Conservation (phyloP, 2,113 vertebrate genomes). For the Antechinus flavipes region DNA sequence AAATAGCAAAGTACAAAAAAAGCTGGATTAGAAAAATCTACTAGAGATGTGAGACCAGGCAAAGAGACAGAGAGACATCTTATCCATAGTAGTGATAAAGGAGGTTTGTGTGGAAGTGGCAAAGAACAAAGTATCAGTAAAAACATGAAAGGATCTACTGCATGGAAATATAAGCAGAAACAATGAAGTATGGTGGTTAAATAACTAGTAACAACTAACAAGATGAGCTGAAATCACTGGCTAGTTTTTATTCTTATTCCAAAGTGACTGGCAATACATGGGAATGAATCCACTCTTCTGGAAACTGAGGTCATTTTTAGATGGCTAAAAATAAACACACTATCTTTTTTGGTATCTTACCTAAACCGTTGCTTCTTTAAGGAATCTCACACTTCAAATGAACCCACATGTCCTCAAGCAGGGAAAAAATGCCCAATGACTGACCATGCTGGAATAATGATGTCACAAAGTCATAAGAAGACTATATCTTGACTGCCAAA, state of each 20-base stretch:
- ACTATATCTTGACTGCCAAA: background rate
- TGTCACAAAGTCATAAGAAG: background rate
- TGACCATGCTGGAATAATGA: background rate
- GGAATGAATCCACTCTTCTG: constrained; percentile 28
- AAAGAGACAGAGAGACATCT: background rate
- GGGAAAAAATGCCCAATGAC: background rate
- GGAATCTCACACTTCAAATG: constrained; percentile 26
- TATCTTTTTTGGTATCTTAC: constrained; percentile 22
- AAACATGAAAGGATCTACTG: background rate
- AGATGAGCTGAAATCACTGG: background rate
- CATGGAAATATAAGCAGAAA: background rate
- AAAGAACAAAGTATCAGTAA: background rate
- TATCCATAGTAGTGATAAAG: background rate
- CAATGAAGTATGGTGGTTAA: background rate
- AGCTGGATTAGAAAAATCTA: background rate
- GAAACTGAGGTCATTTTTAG: constrained; percentile 57
- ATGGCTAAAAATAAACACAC: constrained; percentile 7
- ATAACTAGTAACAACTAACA: background rate
- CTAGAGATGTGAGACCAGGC: background rate
- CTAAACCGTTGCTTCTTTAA: constrained; percentile 44
- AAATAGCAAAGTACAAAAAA: background rate
- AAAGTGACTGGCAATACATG: constrained; percentile 21
- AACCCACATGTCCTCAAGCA: constrained; percentile 1
- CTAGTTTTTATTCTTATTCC: background rate
- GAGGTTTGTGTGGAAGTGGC: background rate